Evolutionary conservation across 1,140 invertebrate species (phyloP), one percentile per base, ranked within the genome.

Genomic region (Chrysomallon squamiferum): DNA sequence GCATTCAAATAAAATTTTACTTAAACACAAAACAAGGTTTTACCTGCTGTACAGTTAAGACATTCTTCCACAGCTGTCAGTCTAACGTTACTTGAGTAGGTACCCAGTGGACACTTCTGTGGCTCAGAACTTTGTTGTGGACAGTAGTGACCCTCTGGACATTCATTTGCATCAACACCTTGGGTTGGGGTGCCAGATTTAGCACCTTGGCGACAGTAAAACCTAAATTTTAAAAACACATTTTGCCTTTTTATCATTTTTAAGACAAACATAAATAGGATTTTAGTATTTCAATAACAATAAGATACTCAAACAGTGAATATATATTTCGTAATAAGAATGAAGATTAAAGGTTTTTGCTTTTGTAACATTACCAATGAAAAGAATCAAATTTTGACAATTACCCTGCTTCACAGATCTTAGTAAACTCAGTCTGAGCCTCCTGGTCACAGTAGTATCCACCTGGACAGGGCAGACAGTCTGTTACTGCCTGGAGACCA

Each of bases 371-470:
- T n/a, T n/a, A n/a, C n/a, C n/a, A n/a, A n/a, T n/a, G n/a, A n/a
- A n/a, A 38, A 38, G 35, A 38, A 5, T 38, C 35, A 38, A 38
- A 15, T 38, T 38, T n/a, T n/a, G n/a, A 29, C 13, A 70, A 74
- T 64, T 69, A 82, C 82, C 80, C 82, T 25, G 76, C 74, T 35
- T 71, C 25, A 67, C 82, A 84, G 9, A 77, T 66, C 57, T 76
- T 73, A 20, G 64, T 73, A 63, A 75, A 84, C 29, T 68, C 65
- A 2, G 73, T 81, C 73, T 78, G 79, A 2, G 76, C 79, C 32
- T 70, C 63, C 54, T 71, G 56, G 49, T 82, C 81, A 68, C 82
- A 84, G 66, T 80, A 84, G 59, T 79, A 84, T 9, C 82, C 82
- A 15, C 82, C 81, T 13, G 82, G 78, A 73, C 82, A 84, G 15